Evolutionary conservation across 2,797 vertebrate genomes (phyloP), one percentile per base, ranked within the genome.

Genomic region (Cossypha caffra): DNA sequence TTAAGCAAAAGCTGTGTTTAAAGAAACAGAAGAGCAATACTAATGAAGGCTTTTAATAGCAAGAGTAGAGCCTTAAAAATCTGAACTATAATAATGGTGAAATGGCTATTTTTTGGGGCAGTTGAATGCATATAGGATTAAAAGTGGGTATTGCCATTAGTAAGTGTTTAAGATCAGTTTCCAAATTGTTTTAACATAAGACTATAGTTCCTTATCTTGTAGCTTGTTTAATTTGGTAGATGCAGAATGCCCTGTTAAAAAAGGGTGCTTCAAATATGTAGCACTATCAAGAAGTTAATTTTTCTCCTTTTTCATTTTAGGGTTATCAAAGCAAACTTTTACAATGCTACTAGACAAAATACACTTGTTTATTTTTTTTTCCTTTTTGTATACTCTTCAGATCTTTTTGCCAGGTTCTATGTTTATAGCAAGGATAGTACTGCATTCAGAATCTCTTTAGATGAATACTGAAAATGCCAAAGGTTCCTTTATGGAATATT

Each of bases 1-100:
- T 94, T 91, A 93, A 90, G 79, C 73, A 89, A 78, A 87, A 73
- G 25, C 48, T 21, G 5, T 38, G 31, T 94, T 93, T 90, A 94
- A 93, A 81, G 89, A 86, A 92, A 83, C 58, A 89, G 77, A 72
- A 84, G 89, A 88, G 72, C 37, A 88, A 10, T 78, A 78, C 40
- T 88, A n/a, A 71, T 83, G 28, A 3, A 82, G 67, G 12, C 13
- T 74, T 82, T 16, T 1, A 80, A 83, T 25, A 62, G 38, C 57
- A 84, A 68, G 35, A 85, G 23, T 35, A 64, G 33, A 74, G 72
- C 3, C 58, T 63, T 26, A 58, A 64, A 92, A 71, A 45, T 71
- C 19, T 80, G 69, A 57, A 31, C 25, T 67, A 42, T 43, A 69
- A 37, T 78, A 51, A 64, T 47, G 57, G 38, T 67, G 43, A 88